These are phyloP conservation scores for Drosophila setifemur DNA, from an alignment of 1,140 invertebrate species.

Conservation along the genomic window DNA sequence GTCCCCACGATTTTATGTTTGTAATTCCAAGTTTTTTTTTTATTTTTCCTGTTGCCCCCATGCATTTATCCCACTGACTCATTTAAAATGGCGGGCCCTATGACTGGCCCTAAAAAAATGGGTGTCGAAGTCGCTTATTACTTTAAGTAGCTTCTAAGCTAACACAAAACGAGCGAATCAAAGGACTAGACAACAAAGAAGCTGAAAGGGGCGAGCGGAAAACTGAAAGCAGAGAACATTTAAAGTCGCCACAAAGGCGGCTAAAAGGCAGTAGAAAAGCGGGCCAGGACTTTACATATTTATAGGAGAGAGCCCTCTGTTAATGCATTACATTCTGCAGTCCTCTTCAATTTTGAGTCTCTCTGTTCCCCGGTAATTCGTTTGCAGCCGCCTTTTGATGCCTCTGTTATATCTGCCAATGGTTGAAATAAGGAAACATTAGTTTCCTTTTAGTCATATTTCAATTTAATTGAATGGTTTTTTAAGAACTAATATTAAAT, in stretches of 20 bases:
- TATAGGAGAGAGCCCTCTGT: slow-evolving; percentile 41
- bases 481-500: no score
- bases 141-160: slow-evolving; percentile 31
- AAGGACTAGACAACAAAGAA: slow-evolving; percentile 34
- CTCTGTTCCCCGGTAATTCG: slow-evolving; percentile 63
- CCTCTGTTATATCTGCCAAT: no score
- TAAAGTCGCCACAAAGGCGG: slow-evolving; percentile 61
- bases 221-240: slow-evolving; percentile 3
- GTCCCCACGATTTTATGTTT: slow-evolving; percentile 19
- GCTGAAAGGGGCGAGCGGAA: not conserved
- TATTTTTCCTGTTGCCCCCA: not conserved
- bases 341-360: not conserved
- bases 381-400: no score
- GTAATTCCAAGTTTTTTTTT: slow-evolving; percentile 32
- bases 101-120: slow-evolving; percentile 33
- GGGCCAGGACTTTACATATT: slow-evolving; percentile 41
- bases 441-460: no score
- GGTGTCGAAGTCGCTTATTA: slow-evolving; percentile 19
- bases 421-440: no score
- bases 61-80: slow-evolving; percentile 12
- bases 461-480: no score
- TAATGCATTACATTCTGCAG: not conserved
- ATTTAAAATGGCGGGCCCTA: slow-evolving; percentile 26
- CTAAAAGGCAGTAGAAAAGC: slow-evolving; percentile 11
- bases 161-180: slow-evolving; percentile 1